A percentile compares a stretch with the other conserved stretches of the same genome.
These are phyloP conservation scores for Pseudomyrmex gracilis DNA, from an alignment of 1,140 invertebrate species.

Conservation along the genomic window DNA sequence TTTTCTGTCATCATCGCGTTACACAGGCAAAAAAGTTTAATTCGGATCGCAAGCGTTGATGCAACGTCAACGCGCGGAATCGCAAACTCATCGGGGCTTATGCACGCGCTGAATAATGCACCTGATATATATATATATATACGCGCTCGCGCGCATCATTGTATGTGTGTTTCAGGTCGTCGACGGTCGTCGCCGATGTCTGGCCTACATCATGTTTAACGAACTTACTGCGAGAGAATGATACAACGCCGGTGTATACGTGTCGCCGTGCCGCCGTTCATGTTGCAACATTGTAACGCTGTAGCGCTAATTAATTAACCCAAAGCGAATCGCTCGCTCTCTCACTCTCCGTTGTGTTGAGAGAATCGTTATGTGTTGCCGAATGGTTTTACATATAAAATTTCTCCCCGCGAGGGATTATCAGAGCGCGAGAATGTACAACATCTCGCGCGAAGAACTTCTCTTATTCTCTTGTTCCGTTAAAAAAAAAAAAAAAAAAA, in stretches of 20 bases:
- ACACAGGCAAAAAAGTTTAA: constrained; percentile 18
- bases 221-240: constrained; percentile 35
- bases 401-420: constrained; percentile 8
- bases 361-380: constrained; percentile 9
- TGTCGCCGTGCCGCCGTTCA: constrained; percentile 2
- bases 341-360: background rate
- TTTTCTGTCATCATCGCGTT: constrained; percentile 34
- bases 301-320: constrained; percentile 51
- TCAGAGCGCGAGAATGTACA: no score
- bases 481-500: background rate
- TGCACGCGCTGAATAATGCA: constrained; percentile 56
- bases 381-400: constrained; percentile 19
- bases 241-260: constrained; percentile 30
- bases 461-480: background rate
- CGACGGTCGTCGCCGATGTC: constrained; percentile 35
- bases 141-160: background rate
- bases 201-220: constrained; percentile 49
- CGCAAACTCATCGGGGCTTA: constrained; percentile 54
- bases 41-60: constrained; percentile 36
- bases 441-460: background rate
- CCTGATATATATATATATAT: constrained; percentile 27
- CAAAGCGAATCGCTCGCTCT: constrained; percentile 2
- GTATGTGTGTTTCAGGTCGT: constrained; percentile 42
- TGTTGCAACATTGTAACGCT: constrained; percentile 31
- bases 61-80: constrained; percentile 44